Base-by-base conservation (phyloP, 2,888 invertebrate species). In the Bombylius discolor region DNA sequence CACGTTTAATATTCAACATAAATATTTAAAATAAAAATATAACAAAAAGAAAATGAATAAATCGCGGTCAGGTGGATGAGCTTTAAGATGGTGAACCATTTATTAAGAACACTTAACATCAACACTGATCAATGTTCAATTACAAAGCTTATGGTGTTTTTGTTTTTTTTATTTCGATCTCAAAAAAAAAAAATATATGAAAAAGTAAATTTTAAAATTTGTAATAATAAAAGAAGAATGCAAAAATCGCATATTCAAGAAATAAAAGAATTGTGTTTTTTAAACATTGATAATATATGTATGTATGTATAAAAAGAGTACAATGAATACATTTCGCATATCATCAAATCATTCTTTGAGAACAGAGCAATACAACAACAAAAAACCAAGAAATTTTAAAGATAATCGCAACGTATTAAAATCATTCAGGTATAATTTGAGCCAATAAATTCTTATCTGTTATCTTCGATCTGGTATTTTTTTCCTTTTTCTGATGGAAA, bases 381-480 rank as follows among this genome's bases (percentile, higher is more conserved):
- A 23, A 23, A 23, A 23, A 23, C 23, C 23, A 23, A 23, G 3
- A 23, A 23, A 42, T 5, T 11, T 11, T 11, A 36, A 42, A 42
- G 39, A 42, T 42, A 54, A 44, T 36, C 45, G 54, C 36, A 44
- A 14, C 36, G 8, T 39, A 42, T 34, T 32, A 46, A 49, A 49
- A 49, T 34, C 9, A 49, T 49, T 54, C 44, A 49, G 49, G 49
- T 44, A 54, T 54, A 54, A 54, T 54, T 50, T 54, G 34, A 46
- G 11, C 14, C 54, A 49, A 54, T 54, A 54, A 54, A 54, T 23
- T 49, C 49, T 49, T 50, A 54, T 54, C 54, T 49, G 50, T 49
- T 54, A 32, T 32, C 4, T 4, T 42, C 39, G 7, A 36, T 36
- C 5, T 36, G 34, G 34, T 5, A 36, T 36, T 7, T 36, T 36